A percentile compares a stretch with the other conserved stretches of the same genome.
Conservation (phyloP, 2,797 vertebrate species). For the Alosa sapidissima region DNA sequence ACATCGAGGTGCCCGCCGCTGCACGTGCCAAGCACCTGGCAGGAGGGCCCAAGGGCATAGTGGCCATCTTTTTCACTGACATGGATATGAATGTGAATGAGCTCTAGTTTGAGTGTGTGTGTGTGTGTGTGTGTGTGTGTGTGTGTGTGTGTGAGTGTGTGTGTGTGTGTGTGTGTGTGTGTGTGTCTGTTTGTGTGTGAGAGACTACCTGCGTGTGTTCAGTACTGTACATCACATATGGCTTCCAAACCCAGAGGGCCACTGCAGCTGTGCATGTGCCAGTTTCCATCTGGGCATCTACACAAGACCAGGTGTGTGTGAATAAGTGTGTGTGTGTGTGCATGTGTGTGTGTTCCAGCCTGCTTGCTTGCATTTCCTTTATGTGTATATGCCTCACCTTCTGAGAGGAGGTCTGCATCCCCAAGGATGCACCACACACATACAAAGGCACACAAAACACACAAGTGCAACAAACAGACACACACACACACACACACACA, state of each 20-base stretch:
- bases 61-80: conserved; percentile 36
- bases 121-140: conserved; percentile 33
- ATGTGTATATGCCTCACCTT: conserved; percentile 55
- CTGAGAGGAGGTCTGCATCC: conserved; percentile 63
- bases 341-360: conserved; percentile 42
- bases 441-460: conserved; percentile 1
- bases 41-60: conserved; percentile 19
- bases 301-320: conserved; percentile 61
- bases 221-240: conserved; percentile 45
- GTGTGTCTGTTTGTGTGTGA: conserved; percentile 32
- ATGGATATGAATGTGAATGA: conserved; percentile 19
- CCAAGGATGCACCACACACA: conserved; percentile 47
- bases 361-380: background rate
- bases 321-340: conserved; percentile 19
- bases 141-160: conserved; percentile 18
- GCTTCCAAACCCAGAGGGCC: conserved; percentile 59
- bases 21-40: conserved; percentile 20
- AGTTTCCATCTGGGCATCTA: conserved; percentile 71
- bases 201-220: conserved; percentile 18
- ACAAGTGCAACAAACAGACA: conserved; percentile 18
- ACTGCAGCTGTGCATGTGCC: conserved; percentile 63
- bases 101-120: conserved; percentile 28
- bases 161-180: conserved; percentile 30
- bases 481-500: conserved; percentile 11
- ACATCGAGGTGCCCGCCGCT: background rate